These are phyloP conservation scores for Coregonus clupeaformis DNA, from an alignment of 2,113 vertebrate species.

Conservation along the genomic window DNA sequence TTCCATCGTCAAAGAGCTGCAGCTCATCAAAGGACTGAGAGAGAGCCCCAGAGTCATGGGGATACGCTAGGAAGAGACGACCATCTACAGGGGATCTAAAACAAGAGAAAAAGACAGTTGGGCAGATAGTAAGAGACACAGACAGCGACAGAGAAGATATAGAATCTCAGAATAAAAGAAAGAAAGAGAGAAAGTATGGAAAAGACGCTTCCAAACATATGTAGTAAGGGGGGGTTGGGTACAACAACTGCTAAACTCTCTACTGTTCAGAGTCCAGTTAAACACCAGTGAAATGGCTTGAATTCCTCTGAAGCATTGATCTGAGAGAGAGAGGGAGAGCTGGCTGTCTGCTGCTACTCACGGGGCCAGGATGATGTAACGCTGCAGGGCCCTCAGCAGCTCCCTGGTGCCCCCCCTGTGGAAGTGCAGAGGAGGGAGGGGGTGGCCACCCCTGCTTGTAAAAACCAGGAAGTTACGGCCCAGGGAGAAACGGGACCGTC, in stretches of 20 bases:
- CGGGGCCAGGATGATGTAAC: conserved; percentile 82
- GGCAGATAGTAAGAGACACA: not conserved
- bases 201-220: too few relatives aligned
- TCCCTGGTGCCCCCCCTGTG: conserved; percentile 86
- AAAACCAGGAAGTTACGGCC: conserved; percentile 87
- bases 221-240: too few relatives aligned
- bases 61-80: conserved; percentile 85
- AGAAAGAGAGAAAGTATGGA: not conserved
- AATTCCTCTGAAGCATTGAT: not conserved
- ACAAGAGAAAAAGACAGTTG: conserved; percentile 13
- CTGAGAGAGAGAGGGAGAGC: not conserved
- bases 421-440: conserved; percentile 87
- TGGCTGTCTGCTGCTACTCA: conserved; percentile 34
- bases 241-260: too few relatives aligned
- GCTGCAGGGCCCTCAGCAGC: conserved; percentile 80
- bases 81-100: conserved; percentile 85
- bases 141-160: not conserved
- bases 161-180: not conserved
- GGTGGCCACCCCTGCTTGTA: conserved; percentile 83
- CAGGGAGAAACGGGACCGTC: conserved; percentile 84
- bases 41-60: conserved; percentile 80
- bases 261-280: too few relatives aligned
- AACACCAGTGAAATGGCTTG: too few relatives aligned
- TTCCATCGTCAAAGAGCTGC: conserved; percentile 84
- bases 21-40: conserved; percentile 85